These are phyloP conservation scores for Holacanthus passer DNA, from an alignment of 2,113 vertebrate species.

Conservation along the genomic window DNA sequence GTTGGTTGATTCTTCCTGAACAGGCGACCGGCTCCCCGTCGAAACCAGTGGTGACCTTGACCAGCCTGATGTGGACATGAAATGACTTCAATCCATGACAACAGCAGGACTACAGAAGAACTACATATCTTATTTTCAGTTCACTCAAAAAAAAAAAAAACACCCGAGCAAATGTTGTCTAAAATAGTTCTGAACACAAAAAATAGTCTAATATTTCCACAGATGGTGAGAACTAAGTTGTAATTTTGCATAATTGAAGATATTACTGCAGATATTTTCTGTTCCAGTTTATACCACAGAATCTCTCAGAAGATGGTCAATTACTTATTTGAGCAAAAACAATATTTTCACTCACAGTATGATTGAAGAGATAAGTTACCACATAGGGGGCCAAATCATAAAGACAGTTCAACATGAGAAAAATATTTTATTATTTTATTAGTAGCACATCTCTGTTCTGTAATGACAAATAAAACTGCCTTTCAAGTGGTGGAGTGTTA, in stretches of 20 bases:
- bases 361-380: background rate
- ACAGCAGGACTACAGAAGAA: slow-evolving; percentile 23
- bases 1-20: slow-evolving; percentile 80
- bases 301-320: background rate
- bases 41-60: slow-evolving; percentile 81
- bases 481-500: background rate
- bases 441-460: background rate
- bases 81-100: slow-evolving; percentile 22
- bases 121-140: slow-evolving; percentile 6
- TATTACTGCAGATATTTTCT: background rate
- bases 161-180: too few relatives aligned
- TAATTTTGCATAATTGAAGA: too few relatives aligned
- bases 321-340: slow-evolving; percentile 10
- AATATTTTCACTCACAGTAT: background rate
- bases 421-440: background rate
- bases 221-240: background rate
- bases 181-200: background rate
- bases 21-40: slow-evolving; percentile 85
- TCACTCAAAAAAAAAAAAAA: background rate
- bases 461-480: background rate
- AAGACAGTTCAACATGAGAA: background rate
- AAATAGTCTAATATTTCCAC: background rate
- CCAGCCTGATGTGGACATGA: slow-evolving; percentile 20
- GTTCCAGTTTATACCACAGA: background rate
- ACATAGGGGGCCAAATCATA: background rate